phyloP scores from a whole-genome alignment of 2,797 vertebrate species.

The Molossus alvarezi region DNA sequence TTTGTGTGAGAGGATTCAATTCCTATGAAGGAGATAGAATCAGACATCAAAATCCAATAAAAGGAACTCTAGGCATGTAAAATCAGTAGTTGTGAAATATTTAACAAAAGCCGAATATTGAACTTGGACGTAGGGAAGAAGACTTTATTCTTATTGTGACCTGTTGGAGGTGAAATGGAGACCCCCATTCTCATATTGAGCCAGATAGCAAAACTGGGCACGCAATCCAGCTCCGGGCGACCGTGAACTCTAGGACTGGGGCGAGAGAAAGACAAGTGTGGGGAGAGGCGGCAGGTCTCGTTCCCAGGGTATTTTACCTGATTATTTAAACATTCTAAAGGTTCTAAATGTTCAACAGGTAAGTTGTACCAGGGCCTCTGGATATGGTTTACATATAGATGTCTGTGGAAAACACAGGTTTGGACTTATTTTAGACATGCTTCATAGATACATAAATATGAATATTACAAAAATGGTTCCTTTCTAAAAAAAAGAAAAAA shows the following conservation, averaged over 20 bases:
- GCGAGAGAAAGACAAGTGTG: neutral
- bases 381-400: neutral
- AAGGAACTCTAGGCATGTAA: slow-evolving; percentile 64
- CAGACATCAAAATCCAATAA: slow-evolving; percentile 76
- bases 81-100: slow-evolving; percentile 69
- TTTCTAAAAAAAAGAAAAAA: slow-evolving; percentile 25
- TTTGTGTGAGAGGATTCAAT: slow-evolving; percentile 69
- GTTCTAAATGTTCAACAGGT: neutral
- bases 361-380: neutral
- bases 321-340: neutral
- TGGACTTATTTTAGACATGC: slow-evolving; percentile 20
- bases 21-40: slow-evolving; percentile 69
- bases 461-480: neutral
- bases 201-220: neutral
- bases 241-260: neutral
- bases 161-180: slow-evolving; percentile 57
- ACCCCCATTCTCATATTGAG: neutral
- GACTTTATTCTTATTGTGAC: slow-evolving; percentile 51
- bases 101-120: slow-evolving; percentile 76
- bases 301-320: slow-evolving; percentile 6
- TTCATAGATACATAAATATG: neutral
- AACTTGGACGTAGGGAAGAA: slow-evolving; percentile 32
- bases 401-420: neutral
- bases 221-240: neutral
- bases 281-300: neutral